Evolutionary conservation across 2,797 vertebrate species (phyloP).

Genomic region (Nyctibius grandis): DNA sequence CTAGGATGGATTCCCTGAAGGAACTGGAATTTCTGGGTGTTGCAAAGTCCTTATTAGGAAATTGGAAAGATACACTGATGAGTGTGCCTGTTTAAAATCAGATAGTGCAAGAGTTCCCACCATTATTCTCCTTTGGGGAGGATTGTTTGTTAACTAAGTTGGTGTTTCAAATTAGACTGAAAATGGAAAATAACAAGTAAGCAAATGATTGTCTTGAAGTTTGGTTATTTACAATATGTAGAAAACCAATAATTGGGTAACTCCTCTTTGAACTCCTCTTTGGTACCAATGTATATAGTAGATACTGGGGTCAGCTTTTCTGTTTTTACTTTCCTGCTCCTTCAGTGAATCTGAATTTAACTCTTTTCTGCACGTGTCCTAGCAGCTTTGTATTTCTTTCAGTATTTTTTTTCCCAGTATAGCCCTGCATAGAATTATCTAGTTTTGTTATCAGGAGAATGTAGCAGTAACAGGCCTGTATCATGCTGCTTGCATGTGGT

Average conservation of each 20-base stretch:
- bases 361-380: neutral
- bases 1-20: constrained; percentile 39
- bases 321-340: neutral
- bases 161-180: constrained; percentile 38
- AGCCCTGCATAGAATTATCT: neutral
- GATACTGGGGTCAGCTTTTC: neutral
- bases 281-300: neutral
- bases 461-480: neutral
- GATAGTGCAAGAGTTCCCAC: constrained; percentile 50
- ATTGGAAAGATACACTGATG: constrained; percentile 42
- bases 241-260: neutral
- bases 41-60: constrained; percentile 65
- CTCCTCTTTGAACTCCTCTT: neutral
- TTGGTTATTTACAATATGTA: neutral
- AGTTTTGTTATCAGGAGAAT: neutral
- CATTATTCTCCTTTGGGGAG: constrained; percentile 28
- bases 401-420: neutral
- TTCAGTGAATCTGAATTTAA: neutral
- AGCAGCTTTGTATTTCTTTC: neutral
- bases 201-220: neutral
- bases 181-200: constrained; percentile 26
- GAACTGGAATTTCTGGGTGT: constrained; percentile 64
- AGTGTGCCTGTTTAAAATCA: constrained; percentile 63
- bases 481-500: neutral
- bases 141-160: constrained; percentile 11